Conservation (phyloP, 1,140 invertebrate genomes). For the Lanistes nyassanus region DNA sequence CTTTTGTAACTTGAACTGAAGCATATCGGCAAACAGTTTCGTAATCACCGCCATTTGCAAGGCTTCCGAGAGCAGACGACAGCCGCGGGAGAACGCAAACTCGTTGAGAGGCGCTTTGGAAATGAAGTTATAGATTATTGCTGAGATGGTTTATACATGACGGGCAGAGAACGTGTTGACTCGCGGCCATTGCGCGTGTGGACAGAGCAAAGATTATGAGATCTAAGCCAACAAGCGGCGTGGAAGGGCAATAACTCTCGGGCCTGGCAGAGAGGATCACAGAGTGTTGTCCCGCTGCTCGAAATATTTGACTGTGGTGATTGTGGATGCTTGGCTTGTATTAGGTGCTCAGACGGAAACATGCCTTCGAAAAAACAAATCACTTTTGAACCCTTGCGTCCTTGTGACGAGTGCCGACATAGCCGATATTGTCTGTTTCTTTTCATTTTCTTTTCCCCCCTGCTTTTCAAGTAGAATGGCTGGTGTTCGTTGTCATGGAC, state of each 20-base stretch:
- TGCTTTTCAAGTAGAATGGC: too few relatives aligned
- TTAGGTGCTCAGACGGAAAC: constrained; percentile 13
- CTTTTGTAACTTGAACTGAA: too few relatives aligned
- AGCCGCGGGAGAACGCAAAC: background rate
- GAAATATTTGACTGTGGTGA: constrained; percentile 11
- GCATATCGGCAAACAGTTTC: too few relatives aligned
- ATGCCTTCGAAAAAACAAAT: constrained; percentile 11
- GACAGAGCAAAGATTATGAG: constrained; percentile 18
- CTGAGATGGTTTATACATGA: background rate
- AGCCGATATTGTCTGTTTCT: too few relatives aligned
- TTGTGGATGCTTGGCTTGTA: constrained; percentile 12
- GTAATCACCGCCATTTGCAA: too few relatives aligned
- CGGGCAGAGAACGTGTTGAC: background rate
- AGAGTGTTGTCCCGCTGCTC: too few relatives aligned
- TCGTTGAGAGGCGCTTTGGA: background rate
- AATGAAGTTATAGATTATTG: constrained; percentile 15
- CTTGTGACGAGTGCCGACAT: too few relatives aligned
- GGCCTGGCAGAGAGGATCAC: too few relatives aligned
- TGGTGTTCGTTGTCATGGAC: too few relatives aligned
- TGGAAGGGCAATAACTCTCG: background rate
- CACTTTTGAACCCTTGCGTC: constrained; percentile 8
- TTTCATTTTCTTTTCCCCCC: too few relatives aligned
- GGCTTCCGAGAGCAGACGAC: too few relatives aligned
- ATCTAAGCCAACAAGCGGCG: constrained; percentile 3
- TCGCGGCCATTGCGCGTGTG: background rate